phyloP scores from a whole-genome alignment of 2,113 vertebrate species.

The Nothobranchius kuhntae region DNA sequence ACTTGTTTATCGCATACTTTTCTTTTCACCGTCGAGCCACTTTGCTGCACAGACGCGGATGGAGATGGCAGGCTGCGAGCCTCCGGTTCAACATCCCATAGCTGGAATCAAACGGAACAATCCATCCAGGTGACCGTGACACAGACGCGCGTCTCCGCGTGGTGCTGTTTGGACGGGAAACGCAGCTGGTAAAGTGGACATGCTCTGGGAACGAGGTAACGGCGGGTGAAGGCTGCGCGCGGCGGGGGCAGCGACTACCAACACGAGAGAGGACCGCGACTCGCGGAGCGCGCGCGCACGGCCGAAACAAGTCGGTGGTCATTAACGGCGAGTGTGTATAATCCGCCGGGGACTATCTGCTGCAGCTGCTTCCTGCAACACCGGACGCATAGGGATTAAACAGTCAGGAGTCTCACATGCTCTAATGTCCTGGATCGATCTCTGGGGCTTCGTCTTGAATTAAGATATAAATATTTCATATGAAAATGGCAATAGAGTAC shows the following conservation, averaged over 20 bases:
- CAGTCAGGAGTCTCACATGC: background rate
- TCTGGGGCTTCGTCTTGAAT: too few species aligned
- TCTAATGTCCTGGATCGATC: too few species aligned
- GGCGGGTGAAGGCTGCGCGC: constrained; percentile 41
- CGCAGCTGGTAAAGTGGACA: constrained; percentile 38
- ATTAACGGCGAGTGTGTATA: constrained; percentile 51
- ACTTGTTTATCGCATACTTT: constrained; percentile 65
- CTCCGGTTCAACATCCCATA: constrained; percentile 59
- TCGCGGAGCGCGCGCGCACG: constrained; percentile 70
- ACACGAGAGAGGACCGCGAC: constrained; percentile 59
- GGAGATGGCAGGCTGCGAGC: constrained; percentile 41
- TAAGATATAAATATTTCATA: too few species aligned
- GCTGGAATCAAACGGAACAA: constrained; percentile 60
- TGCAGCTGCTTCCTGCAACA: constrained; percentile 45
- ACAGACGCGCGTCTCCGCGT: constrained; percentile 26
- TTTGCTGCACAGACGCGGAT: constrained; percentile 24
- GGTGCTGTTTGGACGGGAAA: constrained; percentile 44
- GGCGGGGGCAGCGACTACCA: constrained; percentile 70
- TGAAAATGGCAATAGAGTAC: too few species aligned
- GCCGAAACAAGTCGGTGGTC: constrained; percentile 67
- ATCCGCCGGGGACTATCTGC: constrained; percentile 52
- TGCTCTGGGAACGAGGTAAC: constrained; percentile 49
- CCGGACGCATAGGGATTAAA: constrained; percentile 23
- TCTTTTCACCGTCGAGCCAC: constrained; percentile 41
- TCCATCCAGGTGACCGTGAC: constrained; percentile 36